phyloP scores from a whole-genome alignment of 2,888 invertebrate species.

The Parasteatoda lunata region DNA sequence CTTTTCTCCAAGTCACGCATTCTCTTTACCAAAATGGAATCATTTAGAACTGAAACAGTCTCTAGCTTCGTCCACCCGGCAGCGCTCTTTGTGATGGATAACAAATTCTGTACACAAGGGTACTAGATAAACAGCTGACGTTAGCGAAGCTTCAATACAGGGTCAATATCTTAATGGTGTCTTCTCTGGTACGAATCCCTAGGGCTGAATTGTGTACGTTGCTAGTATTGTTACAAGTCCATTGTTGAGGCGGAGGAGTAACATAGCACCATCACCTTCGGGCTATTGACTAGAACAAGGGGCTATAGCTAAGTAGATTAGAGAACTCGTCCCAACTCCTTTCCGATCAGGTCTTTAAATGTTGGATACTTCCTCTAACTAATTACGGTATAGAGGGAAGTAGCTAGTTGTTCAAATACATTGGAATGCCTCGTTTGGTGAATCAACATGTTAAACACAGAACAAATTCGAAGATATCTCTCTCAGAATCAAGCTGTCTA shows the following conservation, averaged over 20 bases:
- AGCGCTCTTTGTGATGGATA: conserved; percentile 53
- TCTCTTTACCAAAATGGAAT: not conserved
- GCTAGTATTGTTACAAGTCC: conserved; percentile 67
- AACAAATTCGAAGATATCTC: conserved; percentile 42
- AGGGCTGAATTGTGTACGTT: conserved; percentile 55
- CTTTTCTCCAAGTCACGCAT: conserved; percentile 45
- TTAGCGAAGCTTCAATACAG: conserved; percentile 50
- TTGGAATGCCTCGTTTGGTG: conserved; percentile 51
- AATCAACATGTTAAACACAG: conserved; percentile 66
- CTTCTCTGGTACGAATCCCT: conserved; percentile 57
- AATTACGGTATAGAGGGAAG: conserved; percentile 45
- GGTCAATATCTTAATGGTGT: conserved; percentile 68
- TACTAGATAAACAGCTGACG: conserved; percentile 61
- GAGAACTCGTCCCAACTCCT: conserved; percentile 19
- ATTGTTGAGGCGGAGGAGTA: conserved; percentile 58
- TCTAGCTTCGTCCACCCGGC: conserved; percentile 18
- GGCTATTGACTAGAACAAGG: conserved; percentile 60
- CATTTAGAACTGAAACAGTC: conserved; percentile 2
- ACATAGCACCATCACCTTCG: conserved; percentile 46
- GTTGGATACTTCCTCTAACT: conserved; percentile 58
- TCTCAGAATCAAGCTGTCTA: conserved; percentile 18
- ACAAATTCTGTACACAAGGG: conserved; percentile 62
- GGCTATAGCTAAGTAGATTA: conserved; percentile 66
- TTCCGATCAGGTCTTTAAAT: conserved; percentile 53
- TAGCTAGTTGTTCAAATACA: conserved; percentile 59